Evolutionary conservation across 2,797 vertebrate species (phyloP).

Genomic region (Poeciliopsis infans): DNA sequence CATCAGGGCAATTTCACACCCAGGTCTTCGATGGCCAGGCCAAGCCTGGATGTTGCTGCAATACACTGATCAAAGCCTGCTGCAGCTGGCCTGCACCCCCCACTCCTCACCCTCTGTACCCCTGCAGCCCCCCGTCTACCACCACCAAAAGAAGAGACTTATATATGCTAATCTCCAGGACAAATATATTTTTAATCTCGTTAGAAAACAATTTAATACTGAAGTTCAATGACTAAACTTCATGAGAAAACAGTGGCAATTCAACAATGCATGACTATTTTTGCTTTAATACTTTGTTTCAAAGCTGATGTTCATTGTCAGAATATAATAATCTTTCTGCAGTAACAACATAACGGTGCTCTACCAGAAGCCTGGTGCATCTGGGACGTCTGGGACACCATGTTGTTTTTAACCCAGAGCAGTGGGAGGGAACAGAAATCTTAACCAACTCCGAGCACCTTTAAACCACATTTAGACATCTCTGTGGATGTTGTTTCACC

Average conservation of each 20-base stretch:
- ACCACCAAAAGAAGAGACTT: conserved; percentile 82
- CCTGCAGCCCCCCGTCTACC: neutral
- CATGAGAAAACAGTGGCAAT: conserved; percentile 74
- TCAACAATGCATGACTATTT: conserved; percentile 63
- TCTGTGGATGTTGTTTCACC: neutral
- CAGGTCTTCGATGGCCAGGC: conserved; percentile 89
- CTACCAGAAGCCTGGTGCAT: neutral
- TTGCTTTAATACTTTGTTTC: neutral
- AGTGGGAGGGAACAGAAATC: neutral
- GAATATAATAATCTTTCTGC: neutral
- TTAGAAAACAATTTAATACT: conserved; percentile 99
- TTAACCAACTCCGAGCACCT: neutral
- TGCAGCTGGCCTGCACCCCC: conserved; percentile 77
- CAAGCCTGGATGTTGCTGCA: conserved; percentile 88
- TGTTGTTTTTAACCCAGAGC: neutral
- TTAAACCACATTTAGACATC: neutral
- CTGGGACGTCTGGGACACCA: neutral
- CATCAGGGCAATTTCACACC: conserved; percentile 99
- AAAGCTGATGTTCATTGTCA: neutral
- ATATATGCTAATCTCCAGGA: conserved; percentile 99
- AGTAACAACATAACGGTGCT: neutral
- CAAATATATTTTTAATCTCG: conserved; percentile 99
- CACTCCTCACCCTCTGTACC: too few relatives aligned
- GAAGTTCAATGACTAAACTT: conserved; percentile 92
- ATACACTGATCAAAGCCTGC: conserved; percentile 97